phyloP scores from a whole-genome alignment of 2,113 vertebrate genomes.

The Dunckerocampus dactyliophorus region DNA sequence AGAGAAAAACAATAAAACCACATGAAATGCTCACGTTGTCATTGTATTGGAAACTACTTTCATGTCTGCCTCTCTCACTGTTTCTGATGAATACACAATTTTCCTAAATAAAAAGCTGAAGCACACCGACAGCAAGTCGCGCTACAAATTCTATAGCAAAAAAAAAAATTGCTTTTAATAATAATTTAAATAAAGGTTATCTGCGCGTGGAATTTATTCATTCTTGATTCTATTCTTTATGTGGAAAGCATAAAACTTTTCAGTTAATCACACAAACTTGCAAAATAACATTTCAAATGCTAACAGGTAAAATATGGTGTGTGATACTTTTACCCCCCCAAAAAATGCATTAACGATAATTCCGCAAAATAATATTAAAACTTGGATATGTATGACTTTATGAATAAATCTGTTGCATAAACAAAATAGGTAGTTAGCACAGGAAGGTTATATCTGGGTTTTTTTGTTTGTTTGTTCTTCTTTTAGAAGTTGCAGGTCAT shows the following conservation, averaged over 20 bases:
- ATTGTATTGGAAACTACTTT: background rate
- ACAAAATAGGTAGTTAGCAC: background rate
- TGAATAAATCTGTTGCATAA: background rate
- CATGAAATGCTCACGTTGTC: no score
- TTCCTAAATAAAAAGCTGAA: background rate
- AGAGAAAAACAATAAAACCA: background rate
- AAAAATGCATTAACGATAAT: conserved; percentile 12
- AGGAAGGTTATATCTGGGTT: background rate
- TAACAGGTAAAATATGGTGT: background rate
- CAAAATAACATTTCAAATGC: conserved; percentile 6
- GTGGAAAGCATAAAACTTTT: no score
- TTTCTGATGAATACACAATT: background rate
- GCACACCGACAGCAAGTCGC: background rate
- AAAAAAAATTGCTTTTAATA: background rate
- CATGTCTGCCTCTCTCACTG: no score
- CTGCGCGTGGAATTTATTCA: background rate
- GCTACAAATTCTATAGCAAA: background rate
- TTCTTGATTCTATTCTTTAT: no score
- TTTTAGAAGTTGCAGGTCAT: background rate
- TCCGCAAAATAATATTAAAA: background rate
- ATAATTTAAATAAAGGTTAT: background rate
- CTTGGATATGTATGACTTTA: background rate
- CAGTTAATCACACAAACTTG: background rate
- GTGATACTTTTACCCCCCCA: background rate
- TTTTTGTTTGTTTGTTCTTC: background rate